A percentile compares a stretch with the other conserved stretches of the same genome.
Conservation (phyloP, 2,113 vertebrate genomes). For the Dendrocopos noguchii region DNA sequence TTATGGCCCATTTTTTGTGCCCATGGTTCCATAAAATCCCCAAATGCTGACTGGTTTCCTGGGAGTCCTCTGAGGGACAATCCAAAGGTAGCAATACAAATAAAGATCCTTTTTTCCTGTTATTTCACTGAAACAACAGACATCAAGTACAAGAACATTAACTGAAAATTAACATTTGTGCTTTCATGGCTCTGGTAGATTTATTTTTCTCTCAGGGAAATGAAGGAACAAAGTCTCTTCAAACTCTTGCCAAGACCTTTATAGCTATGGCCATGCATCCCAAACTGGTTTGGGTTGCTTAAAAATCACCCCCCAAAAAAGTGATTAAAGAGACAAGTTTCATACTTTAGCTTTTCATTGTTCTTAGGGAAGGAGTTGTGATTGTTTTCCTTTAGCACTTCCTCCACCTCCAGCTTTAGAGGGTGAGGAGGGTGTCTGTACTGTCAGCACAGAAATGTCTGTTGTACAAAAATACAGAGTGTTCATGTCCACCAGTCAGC, state of each 20-base stretch:
- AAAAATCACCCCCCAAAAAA: not conserved
- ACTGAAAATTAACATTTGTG: not conserved
- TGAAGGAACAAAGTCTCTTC: slow-evolving; percentile 14
- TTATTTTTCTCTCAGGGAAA: slow-evolving; percentile 32
- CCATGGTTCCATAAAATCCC: not conserved
- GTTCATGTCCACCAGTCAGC: not conserved
- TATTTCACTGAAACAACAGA: not conserved
- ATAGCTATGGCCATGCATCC: not conserved
- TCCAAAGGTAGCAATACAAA: not conserved
- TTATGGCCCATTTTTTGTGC: not conserved
- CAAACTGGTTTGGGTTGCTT: not conserved
- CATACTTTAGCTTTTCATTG: not conserved
- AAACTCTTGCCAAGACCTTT: not conserved
- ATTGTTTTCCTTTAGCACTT: not conserved
- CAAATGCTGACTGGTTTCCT: not conserved
- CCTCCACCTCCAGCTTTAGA: not conserved
- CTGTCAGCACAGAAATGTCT: not conserved
- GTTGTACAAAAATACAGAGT: not conserved
- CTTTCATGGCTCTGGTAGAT: not conserved
- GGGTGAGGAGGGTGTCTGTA: not conserved
- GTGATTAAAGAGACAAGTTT: not conserved
- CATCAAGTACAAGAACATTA: not conserved
- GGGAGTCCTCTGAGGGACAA: not conserved
- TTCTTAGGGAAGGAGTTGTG: not conserved
- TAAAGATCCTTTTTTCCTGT: not conserved